Percentiles rank a stretch among this genome's conserved stretches.
These are phyloP conservation scores for Delia radicum DNA, from an alignment of 1,140 invertebrate genomes.

Conservation along the genomic window DNA sequence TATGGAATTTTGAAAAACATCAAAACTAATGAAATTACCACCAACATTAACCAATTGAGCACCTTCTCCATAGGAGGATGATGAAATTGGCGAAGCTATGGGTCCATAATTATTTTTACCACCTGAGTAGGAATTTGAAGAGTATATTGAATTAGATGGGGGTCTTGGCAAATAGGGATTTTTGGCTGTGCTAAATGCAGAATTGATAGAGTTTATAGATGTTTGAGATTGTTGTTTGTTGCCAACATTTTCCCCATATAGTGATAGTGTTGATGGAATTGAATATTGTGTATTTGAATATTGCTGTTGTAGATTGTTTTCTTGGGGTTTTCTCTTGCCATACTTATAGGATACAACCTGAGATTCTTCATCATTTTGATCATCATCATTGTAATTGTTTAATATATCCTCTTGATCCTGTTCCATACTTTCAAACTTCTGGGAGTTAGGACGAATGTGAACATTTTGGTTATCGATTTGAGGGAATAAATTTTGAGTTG, in stretches of 20 bases:
- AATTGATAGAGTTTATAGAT: neutral
- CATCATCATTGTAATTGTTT: conserved; percentile 17
- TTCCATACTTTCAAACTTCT: conserved; percentile 54
- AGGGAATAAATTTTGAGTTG: conserved; percentile 34
- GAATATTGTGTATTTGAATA: neutral
- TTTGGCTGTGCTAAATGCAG: conserved; percentile 1
- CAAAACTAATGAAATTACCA: conserved; percentile 49
- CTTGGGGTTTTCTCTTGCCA: neutral
- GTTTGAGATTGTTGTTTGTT: no score
- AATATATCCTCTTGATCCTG: conserved; percentile 40
- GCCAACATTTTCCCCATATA: no score
- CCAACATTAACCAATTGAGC: conserved; percentile 48
- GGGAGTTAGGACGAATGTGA: conserved; percentile 48
- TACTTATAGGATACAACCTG: neutral
- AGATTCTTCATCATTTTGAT: neutral
- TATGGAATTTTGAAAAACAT: conserved; percentile 50
- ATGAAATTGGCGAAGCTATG: conserved; percentile 20
- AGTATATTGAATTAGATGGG: conserved; percentile 26
- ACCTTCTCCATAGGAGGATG: neutral
- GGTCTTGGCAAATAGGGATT: conserved; percentile 33
- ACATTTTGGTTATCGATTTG: conserved; percentile 40
- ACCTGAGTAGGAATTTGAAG: neutral
- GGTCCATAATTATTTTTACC: neutral
- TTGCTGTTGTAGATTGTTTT: neutral
- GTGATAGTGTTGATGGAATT: no score